Conservation (phyloP, 2,113 vertebrate genomes). For the Plecturocebus donacophilus region DNA sequence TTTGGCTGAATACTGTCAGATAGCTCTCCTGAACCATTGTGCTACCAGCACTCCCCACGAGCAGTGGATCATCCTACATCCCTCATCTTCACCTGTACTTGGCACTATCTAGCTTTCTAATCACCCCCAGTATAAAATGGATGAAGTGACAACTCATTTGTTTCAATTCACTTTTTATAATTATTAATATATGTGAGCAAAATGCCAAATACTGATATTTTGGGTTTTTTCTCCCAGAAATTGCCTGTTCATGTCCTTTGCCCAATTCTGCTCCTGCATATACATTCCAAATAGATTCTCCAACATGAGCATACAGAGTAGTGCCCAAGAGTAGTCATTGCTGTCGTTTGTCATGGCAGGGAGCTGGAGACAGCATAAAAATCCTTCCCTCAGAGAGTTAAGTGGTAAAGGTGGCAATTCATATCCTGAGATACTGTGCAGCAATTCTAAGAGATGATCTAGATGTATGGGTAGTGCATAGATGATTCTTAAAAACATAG, state of each 20-base stretch:
- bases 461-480: background rate
- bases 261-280: background rate
- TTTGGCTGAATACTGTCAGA: background rate
- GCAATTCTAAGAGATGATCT: background rate
- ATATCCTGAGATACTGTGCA: background rate
- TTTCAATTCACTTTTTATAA: background rate
- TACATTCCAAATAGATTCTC: background rate
- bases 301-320: background rate
- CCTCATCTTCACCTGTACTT: background rate
- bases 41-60: background rate
- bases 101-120: background rate
- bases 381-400: background rate
- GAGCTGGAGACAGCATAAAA: background rate
- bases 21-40: background rate
- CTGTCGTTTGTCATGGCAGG: background rate
- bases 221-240: conserved; percentile 16
- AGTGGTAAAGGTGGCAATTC: background rate
- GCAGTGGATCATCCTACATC: background rate
- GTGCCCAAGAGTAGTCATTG: background rate
- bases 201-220: background rate
- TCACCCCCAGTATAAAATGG: background rate
- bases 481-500: background rate
- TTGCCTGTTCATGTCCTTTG: background rate
- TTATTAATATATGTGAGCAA: background rate
- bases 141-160: background rate